Base-by-base conservation (phyloP, 2,888 invertebrate genomes). In the Cryptocephalus primarius region DNA sequence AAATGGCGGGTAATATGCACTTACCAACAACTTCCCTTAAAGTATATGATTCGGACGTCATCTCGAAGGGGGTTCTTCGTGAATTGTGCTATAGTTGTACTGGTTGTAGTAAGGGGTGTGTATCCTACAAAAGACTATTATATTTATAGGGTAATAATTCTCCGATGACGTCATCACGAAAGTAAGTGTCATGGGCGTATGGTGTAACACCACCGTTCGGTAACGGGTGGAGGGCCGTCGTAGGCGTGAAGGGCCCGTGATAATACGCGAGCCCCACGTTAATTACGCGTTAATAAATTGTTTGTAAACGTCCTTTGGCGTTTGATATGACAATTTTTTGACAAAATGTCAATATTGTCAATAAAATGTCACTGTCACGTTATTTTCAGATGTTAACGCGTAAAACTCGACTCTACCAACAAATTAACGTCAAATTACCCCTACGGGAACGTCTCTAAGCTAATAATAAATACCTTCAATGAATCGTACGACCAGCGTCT, bases 261-360 rank as follows among this genome's bases (percentile, higher is more conserved):
- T 4, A 22, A 22, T 22, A 22, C 6, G 22, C 22, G 22, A 22
- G 22, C 22, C 22, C 22, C 32, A 46, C 43, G 39, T 42, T 13
- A 42, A 32, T 42, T 32, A 31, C n/a, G 31, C 13, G 32, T 4
- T 45, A 45, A 38, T 49, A 49, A 44, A 48, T 38, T 48, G 49
- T 52, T 52, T 52, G 45, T 52, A 46, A 49, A 46, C 42, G 49
- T 49, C 49, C 48, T 52, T 52, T 52, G 52, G 52, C 52, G 44
- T 52, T 52, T 52, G 49, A 52, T 52, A 47, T 52, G 52, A 52
- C 52, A 52, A 52, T 49, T 52, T 49, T 49, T 48, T 52, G 52
- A 52, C 52, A 52, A 52, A 52, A 48, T 52, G 52, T 52, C 52
- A 52, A 52, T 52, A 52, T 52, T 52, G 52, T 52, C 52, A 52